These are phyloP conservation scores for Heterodera carotae DNA, from an alignment of 1,140 invertebrate species.

Conservation along the genomic window DNA sequence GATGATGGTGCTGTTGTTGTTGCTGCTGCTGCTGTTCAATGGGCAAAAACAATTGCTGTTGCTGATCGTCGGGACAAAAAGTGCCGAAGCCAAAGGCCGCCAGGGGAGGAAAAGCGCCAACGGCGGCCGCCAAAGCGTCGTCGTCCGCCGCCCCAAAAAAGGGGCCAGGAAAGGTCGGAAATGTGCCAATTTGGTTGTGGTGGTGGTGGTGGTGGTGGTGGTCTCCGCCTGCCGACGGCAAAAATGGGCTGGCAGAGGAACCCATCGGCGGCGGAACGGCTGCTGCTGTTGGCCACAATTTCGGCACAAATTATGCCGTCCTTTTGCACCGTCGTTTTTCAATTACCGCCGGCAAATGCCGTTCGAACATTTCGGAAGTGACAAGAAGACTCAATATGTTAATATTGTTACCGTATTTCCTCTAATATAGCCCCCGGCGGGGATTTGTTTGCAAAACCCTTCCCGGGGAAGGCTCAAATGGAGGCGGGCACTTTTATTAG, in stretches of 20 bases:
- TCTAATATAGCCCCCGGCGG: no score
- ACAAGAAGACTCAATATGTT: no score
- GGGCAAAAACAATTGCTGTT: not conserved
- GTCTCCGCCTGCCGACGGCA: not conserved
- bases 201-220: no score
- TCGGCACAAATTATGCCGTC: constrained; percentile 1
- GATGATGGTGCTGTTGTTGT: not conserved
- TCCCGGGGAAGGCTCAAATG: no score
- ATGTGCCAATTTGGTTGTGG: not conserved
- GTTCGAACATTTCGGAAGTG: no score
- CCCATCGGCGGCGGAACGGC: not conserved
- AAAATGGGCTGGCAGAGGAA: not conserved
- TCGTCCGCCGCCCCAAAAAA: not conserved
- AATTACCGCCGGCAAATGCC: not conserved
- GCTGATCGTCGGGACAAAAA: not conserved
- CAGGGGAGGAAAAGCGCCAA: not conserved
- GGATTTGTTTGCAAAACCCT: no score
- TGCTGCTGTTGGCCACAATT: no score
- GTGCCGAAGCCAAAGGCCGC: not conserved
- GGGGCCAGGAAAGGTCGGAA: not conserved
- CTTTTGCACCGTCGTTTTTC: no score
- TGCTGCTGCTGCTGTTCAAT: no score
- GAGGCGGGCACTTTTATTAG: no score
- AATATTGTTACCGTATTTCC: no score
- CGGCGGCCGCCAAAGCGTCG: not conserved